Base-by-base conservation (phyloP, 2,797 vertebrate genomes). In the Atherinosoma microstoma region DNA sequence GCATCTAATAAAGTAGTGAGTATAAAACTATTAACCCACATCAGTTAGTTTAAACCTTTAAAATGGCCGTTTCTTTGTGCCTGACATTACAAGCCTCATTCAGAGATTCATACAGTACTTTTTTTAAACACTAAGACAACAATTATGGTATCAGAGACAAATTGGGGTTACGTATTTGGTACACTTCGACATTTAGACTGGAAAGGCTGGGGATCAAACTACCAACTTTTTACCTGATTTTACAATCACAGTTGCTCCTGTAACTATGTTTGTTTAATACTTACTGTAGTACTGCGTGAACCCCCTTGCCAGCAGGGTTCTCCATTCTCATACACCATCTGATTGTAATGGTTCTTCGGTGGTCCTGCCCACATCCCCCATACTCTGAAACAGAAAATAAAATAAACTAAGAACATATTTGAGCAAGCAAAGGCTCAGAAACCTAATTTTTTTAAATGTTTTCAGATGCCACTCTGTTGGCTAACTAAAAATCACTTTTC, bases 311-410 rank as follows among this genome's bases (percentile, higher is more conserved):
- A 91, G 76, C 80, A 80, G 36, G 89, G 92, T 76, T 93, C 83
- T 84, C 95, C 92, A 34, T 89, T 89, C 69, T 89, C 90, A 73
- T 66, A 87, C 85, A 94, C 92, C 91, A 91, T 94, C 87, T 92
- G 87, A 86, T 68, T 78, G 70, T 93, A 79, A 61, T 84, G 79
- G 63, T 89, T 95, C 64, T 85, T 84, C n/a, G 82, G 71, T 67
- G 76, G 73, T 84, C 91, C 91, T 64, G 83, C 61, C 83, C 88
- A 91, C 82, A 87, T 94, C 83, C 93, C 91, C 90, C 84, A 90
- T 70, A 87, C 93, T 79, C 90, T 90, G 78, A 67, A 85, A 85
- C 1, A 3, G 42, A 65, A 27, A 51, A 51, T 40, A 8, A 9
- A 53, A 54, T 13, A 53, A 67, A 0, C 0, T 7, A 27, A 40